These are phyloP conservation scores for Xylota sylvarum DNA, from an alignment of 2,888 invertebrate species.

Conservation along the genomic window DNA sequence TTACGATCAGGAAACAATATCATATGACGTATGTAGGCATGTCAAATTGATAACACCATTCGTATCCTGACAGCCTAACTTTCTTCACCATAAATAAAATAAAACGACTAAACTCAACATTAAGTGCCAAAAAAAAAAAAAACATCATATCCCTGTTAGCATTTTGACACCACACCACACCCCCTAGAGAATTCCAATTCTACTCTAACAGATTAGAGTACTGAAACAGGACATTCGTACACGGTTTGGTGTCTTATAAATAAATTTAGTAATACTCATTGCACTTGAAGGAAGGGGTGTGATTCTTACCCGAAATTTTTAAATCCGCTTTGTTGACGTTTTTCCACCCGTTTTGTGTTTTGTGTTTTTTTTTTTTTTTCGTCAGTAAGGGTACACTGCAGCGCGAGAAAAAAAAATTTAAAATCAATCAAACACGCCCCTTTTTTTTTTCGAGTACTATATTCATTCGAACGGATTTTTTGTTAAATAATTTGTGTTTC, in stretches of 20 bases:
- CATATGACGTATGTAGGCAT: constrained; percentile 22
- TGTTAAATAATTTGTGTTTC: not conserved
- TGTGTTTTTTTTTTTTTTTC: no score
- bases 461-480: not conserved
- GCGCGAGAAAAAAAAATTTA: not conserved
- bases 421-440: constrained; percentile 64
- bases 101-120: not conserved
- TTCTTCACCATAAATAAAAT: not conserved
- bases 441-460: not conserved
- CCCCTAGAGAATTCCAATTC: not conserved
- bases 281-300: not conserved
- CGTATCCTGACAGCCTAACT: not conserved
- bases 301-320: constrained; percentile 1
- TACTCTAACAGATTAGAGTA: not conserved
- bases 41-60: constrained; percentile 33
- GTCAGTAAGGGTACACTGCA: constrained; percentile 12
- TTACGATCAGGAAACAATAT: constrained; percentile 23
- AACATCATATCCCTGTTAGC: constrained; percentile 3
- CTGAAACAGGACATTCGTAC: not conserved
- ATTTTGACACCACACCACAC: constrained; percentile 14
- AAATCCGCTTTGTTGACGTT: constrained; percentile 16
- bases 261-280: not conserved
- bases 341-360: constrained; percentile 13
- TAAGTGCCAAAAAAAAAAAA: constrained; percentile 22
- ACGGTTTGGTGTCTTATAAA: not conserved